phyloP scores from a whole-genome alignment of 1,140 invertebrate genomes.

The Elymnias hypermnestra region DNA sequence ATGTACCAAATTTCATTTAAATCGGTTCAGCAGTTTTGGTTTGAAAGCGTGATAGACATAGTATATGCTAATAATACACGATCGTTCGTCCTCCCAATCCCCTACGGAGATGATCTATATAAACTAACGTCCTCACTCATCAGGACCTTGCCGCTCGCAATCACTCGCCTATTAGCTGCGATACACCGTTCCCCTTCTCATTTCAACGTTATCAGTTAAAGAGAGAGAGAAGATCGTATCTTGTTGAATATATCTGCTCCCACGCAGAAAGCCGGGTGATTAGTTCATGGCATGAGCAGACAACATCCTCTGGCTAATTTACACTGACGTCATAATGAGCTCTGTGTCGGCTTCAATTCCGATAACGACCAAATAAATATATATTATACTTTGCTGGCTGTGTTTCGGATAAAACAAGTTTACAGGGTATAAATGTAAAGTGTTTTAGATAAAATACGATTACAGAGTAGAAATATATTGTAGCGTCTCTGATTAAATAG shows the following conservation, averaged over 20 bases:
- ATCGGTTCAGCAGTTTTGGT: no score
- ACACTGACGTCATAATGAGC: neutral
- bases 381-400: no score
- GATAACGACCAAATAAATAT: no score
- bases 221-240: slow-evolving; percentile 6
- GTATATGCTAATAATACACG: no score
- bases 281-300: slow-evolving; percentile 7
- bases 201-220: neutral
- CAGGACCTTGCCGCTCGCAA: slow-evolving; percentile 14
- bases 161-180: slow-evolving; percentile 16
- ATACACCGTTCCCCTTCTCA: slow-evolving; percentile 7
- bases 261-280: slow-evolving; percentile 20
- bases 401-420: no score
- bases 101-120: slow-evolving; percentile 26
- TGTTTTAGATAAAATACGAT: no score
- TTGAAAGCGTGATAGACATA: no score
- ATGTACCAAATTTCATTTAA: no score
- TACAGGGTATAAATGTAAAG: no score
- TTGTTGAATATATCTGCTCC: slow-evolving; percentile 15
- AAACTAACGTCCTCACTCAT: slow-evolving; percentile 23
- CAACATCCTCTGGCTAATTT: slow-evolving; percentile 18
- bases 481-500: no score
- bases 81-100: slow-evolving; percentile 18
- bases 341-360: neutral
- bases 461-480: no score